Base-by-base conservation (phyloP, 2,888 invertebrate species). In the Ormyrus pomaceus region DNA sequence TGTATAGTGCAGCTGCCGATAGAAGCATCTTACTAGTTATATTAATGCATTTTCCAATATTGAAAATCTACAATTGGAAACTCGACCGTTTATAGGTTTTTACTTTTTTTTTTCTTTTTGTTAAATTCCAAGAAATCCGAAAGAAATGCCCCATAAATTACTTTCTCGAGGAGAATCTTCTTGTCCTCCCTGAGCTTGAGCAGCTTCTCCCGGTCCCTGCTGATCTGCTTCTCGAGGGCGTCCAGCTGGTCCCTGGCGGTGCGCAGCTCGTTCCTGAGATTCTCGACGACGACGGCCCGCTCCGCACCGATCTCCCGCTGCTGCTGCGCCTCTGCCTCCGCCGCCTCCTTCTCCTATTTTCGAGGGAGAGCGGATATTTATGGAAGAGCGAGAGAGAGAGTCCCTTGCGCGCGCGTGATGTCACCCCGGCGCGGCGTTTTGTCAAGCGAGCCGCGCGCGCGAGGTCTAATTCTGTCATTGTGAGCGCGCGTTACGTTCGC, bases 131-230 rank as follows among this genome's bases (percentile, higher is more conserved):
- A 19, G 19, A 19, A 19, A 19, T 19, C 19, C 19, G 19, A 19
- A 19, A 19, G 19, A 19, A 19, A 19, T 2, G 19, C 19, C 19
- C 19, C 1, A 19, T 19, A 19, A 46, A 48, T 70, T 71, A 88
- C 91, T 88, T 90, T 91, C 13, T 89, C 88, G 2, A 89, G 77
- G 0, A 91, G 86, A 11, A 87, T 84, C 78, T 85, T 88, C 75
- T 90, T 91, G 56, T 91, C 91, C 68, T 91, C 90, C 5, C 89
- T 85, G 6, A 90, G 78, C 72, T 88, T 89, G 46, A 87, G 75
- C 48, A 91, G 79, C 75, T 91, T 91, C 78, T 90, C 89, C 8
- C 89, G 85, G 62, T 91, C 90, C 70, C 86, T 87, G 0, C 85
- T 70, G 46, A 91, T 88, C 83, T 91, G 91, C 6, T 77, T 75